Conservation (phyloP, 2,113 vertebrate species). For the Anarhynchus alexandrinus region DNA sequence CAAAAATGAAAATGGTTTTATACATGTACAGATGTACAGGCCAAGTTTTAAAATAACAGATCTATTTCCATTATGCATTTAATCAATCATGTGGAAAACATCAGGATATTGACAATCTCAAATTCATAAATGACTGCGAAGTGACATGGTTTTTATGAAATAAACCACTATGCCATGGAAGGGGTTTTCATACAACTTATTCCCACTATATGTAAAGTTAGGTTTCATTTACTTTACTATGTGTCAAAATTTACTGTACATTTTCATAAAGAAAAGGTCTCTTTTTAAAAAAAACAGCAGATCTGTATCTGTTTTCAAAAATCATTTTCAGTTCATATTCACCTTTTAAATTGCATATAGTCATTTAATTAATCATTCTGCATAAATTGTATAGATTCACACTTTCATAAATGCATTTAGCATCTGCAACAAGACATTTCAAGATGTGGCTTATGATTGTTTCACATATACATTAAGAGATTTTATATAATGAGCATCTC, state of each 20-base stretch:
- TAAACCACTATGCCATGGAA: slow-evolving; percentile 7
- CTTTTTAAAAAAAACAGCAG: neutral
- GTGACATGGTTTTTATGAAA: neutral
- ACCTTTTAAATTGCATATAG: slow-evolving; percentile 28
- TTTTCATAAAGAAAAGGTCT: slow-evolving; percentile 1
- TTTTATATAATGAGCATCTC: neutral
- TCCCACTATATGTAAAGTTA: neutral
- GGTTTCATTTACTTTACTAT: neutral
- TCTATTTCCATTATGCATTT: slow-evolving; percentile 63
- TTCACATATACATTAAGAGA: neutral
- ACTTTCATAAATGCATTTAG: slow-evolving; percentile 1
- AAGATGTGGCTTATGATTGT: neutral
- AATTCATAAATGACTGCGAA: slow-evolving; percentile 62
- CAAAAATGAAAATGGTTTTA: slow-evolving; percentile 77
- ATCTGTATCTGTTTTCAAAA: slow-evolving; percentile 19
- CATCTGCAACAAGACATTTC: slow-evolving; percentile 19
- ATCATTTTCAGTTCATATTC: neutral
- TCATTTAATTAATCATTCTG: neutral
- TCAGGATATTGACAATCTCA: slow-evolving; percentile 34
- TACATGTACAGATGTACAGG: slow-evolving; percentile 70
- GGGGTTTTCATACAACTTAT: neutral
- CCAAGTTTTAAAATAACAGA: slow-evolving; percentile 70
- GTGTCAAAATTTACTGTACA: slow-evolving; percentile 10
- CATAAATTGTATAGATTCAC: slow-evolving; percentile 15
- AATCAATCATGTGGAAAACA: slow-evolving; percentile 63